Percentiles rank a stretch among this genome's conserved stretches.
Conservation (phyloP, 2,888 invertebrate genomes). For the Timandra comae region DNA sequence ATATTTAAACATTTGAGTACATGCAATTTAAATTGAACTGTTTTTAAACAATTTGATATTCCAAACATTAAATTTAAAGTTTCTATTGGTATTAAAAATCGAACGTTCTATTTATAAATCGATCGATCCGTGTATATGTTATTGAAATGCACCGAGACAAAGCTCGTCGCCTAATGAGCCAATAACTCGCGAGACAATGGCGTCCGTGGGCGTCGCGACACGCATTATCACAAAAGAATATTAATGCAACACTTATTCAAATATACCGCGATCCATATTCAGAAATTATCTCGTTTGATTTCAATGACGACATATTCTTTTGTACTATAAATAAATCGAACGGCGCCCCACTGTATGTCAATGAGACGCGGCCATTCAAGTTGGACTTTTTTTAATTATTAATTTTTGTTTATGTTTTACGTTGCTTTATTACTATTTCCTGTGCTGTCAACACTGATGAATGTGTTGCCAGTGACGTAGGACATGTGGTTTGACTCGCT, state of each 20-base stretch:
- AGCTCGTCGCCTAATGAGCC: constrained; percentile 71
- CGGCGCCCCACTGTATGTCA: constrained; percentile 44
- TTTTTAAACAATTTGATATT: too few species aligned
- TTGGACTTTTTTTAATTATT: constrained; percentile 56
- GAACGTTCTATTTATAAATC: too few species aligned
- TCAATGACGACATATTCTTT: constrained; percentile 54
- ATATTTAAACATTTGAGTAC: too few species aligned
- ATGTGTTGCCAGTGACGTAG: constrained; percentile 52
- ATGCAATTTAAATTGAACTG: too few species aligned
- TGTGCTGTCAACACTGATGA: constrained; percentile 65
- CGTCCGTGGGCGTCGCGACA: constrained; percentile 67
- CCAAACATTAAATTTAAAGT: too few species aligned
- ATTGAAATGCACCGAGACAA: constrained; percentile 66
- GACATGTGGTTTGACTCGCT: constrained; percentile 35
- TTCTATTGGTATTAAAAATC: too few species aligned
- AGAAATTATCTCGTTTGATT: constrained; percentile 66
- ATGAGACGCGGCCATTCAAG: constrained; percentile 51
- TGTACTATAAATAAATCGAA: constrained; percentile 43
- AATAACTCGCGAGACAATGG: constrained; percentile 74
- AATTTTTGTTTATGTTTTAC: constrained; percentile 62
- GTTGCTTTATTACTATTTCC: constrained; percentile 63
- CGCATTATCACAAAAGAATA: constrained; percentile 75
- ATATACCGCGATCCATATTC: constrained; percentile 68
- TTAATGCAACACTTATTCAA: constrained; percentile 76
- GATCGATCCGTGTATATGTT: constrained; percentile 67